Conservation (phyloP, 2,113 vertebrate species). For the Mesembrinibis cayennensis region DNA sequence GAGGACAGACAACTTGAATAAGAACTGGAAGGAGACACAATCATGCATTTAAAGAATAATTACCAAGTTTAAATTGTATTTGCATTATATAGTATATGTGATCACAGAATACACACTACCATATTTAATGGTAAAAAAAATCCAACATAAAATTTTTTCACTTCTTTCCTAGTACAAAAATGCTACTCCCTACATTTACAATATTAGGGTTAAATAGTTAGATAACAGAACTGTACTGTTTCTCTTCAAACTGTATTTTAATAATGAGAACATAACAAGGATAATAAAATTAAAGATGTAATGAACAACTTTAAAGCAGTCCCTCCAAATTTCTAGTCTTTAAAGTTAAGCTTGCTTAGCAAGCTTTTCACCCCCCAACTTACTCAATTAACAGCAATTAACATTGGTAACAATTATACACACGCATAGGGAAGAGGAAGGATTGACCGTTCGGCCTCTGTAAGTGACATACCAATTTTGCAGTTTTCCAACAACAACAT, state of each 20-base stretch:
- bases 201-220: background rate
- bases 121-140: background rate
- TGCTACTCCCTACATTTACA: background rate
- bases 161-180: background rate
- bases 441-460: background rate
- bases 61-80: background rate
- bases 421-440: background rate
- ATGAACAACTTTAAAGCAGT: background rate
- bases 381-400: conserved; percentile 14
- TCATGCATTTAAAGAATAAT: background rate
- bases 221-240: background rate
- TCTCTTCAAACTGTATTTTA: background rate
- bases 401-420: background rate
- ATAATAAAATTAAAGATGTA: background rate
- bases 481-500: background rate
- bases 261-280: background rate
- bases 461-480: background rate
- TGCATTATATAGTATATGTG: background rate
- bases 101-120: background rate
- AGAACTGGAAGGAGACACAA: background rate
- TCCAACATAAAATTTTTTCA: background rate
- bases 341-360: background rate
- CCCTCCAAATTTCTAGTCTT: background rate
- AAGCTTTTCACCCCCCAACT: background rate
- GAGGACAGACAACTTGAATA: background rate